A percentile compares a stretch with the other conserved stretches of the same genome.
Evolutionary conservation across 2,797 vertebrate species (phyloP).

Genomic region (Girardinus metallicus): DNA sequence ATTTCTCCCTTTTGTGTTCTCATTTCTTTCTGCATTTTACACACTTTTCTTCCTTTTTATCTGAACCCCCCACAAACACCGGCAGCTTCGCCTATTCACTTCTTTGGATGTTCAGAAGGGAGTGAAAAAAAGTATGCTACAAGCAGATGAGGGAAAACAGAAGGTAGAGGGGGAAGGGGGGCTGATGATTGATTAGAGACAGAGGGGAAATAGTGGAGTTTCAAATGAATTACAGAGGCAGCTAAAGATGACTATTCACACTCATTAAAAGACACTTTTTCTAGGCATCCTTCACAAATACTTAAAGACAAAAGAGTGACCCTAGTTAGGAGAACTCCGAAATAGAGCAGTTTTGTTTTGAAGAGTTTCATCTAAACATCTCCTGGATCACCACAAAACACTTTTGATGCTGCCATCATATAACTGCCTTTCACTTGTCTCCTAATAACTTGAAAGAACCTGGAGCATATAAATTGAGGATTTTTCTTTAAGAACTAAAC

Average conservation of each 20-base stretch:
- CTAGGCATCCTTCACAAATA: constrained; percentile 30
- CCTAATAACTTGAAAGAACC: not conserved
- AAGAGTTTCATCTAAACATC: constrained; percentile 39
- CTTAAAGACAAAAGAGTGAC: constrained; percentile 17
- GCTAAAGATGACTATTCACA: constrained; percentile 61
- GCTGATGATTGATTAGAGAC: constrained; percentile 64
- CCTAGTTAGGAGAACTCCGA: constrained; percentile 32
- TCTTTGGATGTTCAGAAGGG: constrained; percentile 27
- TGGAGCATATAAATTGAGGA: not conserved
- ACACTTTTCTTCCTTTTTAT: constrained; percentile 14
- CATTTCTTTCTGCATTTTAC: constrained; percentile 26
- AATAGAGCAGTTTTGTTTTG: constrained; percentile 34
- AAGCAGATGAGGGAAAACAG: constrained; percentile 32
- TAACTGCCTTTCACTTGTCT: not conserved
- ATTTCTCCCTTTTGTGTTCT: constrained; percentile 57
- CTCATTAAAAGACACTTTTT: constrained; percentile 57
- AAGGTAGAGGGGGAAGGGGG: constrained; percentile 24
- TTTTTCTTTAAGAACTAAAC: too few species aligned
- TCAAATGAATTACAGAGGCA: constrained; percentile 65
- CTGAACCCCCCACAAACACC: constrained; percentile 6
- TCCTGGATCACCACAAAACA: constrained; percentile 9
- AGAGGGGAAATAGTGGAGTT: constrained; percentile 46
- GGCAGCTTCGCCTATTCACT: constrained; percentile 36
- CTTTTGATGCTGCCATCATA: not conserved
- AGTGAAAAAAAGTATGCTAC: not conserved